phyloP scores from a whole-genome alignment of 92 coral and sea anemone species.

The Nematostella vectensis region DNA sequence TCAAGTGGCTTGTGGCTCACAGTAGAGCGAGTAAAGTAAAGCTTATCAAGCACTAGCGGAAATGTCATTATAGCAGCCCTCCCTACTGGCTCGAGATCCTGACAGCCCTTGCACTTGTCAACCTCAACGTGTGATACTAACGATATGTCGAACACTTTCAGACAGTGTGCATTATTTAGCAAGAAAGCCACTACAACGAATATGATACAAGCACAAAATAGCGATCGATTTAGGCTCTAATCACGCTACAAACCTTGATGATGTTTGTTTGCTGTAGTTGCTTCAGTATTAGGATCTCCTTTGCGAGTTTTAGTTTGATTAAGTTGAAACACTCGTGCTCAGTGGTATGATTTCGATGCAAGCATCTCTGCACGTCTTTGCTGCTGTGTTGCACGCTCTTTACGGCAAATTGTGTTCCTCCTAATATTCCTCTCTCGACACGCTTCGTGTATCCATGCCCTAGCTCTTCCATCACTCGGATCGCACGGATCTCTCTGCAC shows the following conservation, averaged over 20 bases:
- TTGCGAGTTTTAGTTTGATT: slow-evolving; percentile 78
- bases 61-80: too few relatives aligned
- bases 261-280: slow-evolving; percentile 74
- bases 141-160: too few relatives aligned
- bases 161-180: too few relatives aligned
- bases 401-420: slow-evolving; percentile 53
- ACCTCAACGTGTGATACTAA: too few relatives aligned
- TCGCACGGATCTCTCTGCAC: slow-evolving; percentile 59
- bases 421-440: slow-evolving; percentile 58
- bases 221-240: too few relatives aligned
- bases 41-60: background rate
- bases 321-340: slow-evolving; percentile 64
- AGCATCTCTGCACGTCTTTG: slow-evolving; percentile 65
- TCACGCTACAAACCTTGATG: too few relatives aligned
- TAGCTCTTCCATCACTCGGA: slow-evolving; percentile 33
- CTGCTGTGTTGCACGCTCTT: slow-evolving; percentile 58
- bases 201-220: background rate
- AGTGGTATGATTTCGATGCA: slow-evolving; percentile 27
- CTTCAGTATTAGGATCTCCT: slow-evolving; percentile 76
- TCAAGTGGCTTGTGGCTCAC: background rate
- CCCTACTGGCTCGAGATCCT: too few relatives aligned
- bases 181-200: too few relatives aligned
- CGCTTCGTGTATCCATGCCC: slow-evolving; percentile 84
- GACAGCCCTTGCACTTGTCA: too few relatives aligned
- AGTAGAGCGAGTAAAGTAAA: background rate